Conservation (phyloP, 2,888 invertebrate species). For the Pomacea canaliculata region DNA sequence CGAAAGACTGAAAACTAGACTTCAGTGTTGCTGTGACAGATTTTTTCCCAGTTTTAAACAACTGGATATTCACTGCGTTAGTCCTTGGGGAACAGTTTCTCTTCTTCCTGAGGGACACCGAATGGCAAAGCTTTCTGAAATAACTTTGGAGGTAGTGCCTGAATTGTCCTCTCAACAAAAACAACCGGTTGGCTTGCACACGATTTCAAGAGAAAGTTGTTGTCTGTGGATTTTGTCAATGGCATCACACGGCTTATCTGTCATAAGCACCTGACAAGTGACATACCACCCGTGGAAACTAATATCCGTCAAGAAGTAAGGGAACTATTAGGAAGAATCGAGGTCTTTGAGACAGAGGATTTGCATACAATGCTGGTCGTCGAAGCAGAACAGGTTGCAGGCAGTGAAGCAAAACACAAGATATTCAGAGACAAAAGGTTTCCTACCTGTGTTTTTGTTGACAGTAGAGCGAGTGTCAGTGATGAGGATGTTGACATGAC, state of each 20-base stretch:
- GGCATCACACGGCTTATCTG: background rate
- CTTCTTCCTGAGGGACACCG: background rate
- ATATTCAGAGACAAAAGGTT: background rate
- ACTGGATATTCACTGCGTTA: background rate
- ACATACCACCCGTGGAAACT: no score
- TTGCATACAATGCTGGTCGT: background rate
- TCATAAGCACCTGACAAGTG: background rate
- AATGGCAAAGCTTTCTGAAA: background rate
- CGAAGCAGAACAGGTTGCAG: background rate
- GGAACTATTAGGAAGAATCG: background rate
- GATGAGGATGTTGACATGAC: background rate
- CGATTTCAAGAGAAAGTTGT: background rate
- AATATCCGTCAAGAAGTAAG: background rate
- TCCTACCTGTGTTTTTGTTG: no score
- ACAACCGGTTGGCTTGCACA: background rate
- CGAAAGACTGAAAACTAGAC: background rate
- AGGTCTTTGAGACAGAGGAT: background rate
- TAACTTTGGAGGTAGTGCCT: background rate
- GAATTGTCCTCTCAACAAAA: background rate
- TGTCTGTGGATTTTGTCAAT: background rate
- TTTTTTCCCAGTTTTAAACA: no score
- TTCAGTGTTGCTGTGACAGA: background rate
- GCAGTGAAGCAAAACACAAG: background rate
- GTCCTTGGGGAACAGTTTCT: background rate
- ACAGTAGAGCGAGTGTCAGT: background rate